Conservation (phyloP, 2,797 vertebrate species). For the Anguilla pacifica region DNA sequence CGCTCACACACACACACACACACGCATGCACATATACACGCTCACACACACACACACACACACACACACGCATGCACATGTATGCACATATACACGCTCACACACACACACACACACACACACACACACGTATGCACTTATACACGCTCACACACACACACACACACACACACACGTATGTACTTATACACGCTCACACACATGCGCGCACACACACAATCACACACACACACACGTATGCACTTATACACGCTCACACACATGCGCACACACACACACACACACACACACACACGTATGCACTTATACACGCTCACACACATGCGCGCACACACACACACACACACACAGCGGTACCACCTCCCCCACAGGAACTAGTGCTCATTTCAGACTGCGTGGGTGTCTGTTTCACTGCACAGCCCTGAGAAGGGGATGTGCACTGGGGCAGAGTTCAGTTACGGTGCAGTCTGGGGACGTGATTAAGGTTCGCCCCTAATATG, state of each 20-base stretch:
- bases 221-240: no score
- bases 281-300: no score
- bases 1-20: not conserved
- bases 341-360: not conserved
- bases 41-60: not conserved
- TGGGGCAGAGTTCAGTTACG: slow-evolving; percentile 11
- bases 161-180: not conserved
- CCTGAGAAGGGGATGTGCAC: not conserved
- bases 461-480: slow-evolving; percentile 1
- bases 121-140: no score
- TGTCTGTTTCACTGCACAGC: not conserved
- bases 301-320: no score
- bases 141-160: not conserved
- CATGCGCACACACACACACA: not conserved
- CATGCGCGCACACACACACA: no score
- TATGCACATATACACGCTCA: not conserved
- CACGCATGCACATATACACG: not conserved
- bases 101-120: not conserved
- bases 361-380: not conserved
- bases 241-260: not conserved
- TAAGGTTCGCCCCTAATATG: slow-evolving; percentile 6
- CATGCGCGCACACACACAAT: not conserved
- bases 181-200: not conserved
- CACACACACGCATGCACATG: not conserved
- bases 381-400: not conserved